Percentiles rank a stretch among this genome's conserved stretches.
These are phyloP conservation scores for Rhyacophila brunnea DNA, from an alignment of 1,140 invertebrate species.

Conservation along the genomic window DNA sequence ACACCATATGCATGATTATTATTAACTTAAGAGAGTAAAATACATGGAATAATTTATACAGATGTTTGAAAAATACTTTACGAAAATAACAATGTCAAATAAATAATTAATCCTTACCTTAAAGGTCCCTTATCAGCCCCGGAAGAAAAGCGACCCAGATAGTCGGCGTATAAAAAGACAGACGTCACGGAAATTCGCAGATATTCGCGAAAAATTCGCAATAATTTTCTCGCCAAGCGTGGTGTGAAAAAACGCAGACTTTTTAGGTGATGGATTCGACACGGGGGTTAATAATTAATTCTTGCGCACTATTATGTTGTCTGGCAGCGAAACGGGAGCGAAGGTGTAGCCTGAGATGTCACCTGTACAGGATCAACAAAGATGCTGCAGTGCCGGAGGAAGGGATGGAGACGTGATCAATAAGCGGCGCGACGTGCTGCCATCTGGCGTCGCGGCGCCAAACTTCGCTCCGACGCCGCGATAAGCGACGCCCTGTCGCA, in stretches of 20 bases:
- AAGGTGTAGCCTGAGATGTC: constrained; percentile 7
- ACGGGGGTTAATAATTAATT: too few relatives aligned
- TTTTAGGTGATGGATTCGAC: neutral
- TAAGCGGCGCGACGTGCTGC: constrained; percentile 13
- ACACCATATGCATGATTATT: too few relatives aligned
- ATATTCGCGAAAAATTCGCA: too few relatives aligned
- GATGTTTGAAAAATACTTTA: too few relatives aligned
- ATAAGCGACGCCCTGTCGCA: neutral
- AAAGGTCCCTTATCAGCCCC: too few relatives aligned
- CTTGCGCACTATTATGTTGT: neutral
- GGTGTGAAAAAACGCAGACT: neutral
- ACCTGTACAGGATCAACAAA: constrained; percentile 32
- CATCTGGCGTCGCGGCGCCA: constrained; percentile 17
- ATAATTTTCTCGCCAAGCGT: constrained; percentile 8
- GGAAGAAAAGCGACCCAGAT: too few relatives aligned
- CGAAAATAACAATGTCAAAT: too few relatives aligned
- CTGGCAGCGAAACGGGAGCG: neutral
- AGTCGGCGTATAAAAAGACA: too few relatives aligned
- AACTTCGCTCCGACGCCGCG: constrained; percentile 1
- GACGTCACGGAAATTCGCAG: too few relatives aligned
- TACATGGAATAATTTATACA: too few relatives aligned
- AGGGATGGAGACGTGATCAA: constrained; percentile 25
- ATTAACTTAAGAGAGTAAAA: too few relatives aligned
- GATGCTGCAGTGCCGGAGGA: constrained; percentile 32
- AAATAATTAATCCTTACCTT: too few relatives aligned